These are phyloP conservation scores for Trachelus iudaicus DNA, from an alignment of 2,888 invertebrate species.

Conservation along the genomic window DNA sequence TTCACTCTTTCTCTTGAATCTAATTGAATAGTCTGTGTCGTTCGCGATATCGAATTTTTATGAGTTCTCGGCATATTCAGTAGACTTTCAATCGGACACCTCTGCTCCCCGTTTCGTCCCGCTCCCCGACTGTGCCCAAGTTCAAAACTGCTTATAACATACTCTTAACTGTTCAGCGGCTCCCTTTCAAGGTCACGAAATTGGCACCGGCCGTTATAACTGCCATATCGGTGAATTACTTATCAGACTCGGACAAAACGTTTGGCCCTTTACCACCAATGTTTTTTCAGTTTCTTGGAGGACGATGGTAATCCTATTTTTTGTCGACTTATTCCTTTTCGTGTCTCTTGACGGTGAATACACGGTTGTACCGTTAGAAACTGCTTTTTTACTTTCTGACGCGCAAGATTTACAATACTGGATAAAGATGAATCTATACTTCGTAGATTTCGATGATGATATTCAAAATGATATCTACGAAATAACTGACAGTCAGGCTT, in stretches of 20 bases:
- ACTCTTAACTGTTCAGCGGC: constrained; percentile 12
- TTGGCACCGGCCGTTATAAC: neutral
- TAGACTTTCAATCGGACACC: neutral
- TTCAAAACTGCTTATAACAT: constrained; percentile 13
- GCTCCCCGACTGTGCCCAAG: neutral
- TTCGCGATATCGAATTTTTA: neutral
- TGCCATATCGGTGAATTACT: constrained; percentile 5
- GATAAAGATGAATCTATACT: neutral
- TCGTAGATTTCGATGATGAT: neutral
- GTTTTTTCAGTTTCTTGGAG: neutral
- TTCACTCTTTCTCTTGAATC: neutral
- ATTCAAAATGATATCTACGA: neutral
- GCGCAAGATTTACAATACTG: neutral
- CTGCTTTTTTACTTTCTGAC: neutral
- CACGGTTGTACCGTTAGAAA: neutral
- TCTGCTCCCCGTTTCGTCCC: neutral
- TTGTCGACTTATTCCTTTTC: neutral
- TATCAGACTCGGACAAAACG: neutral
- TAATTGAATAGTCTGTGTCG: neutral
- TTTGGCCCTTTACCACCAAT: neutral
- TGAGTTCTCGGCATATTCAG: neutral
- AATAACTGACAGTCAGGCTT: neutral
- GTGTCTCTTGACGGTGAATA: neutral
- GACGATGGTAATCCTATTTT: neutral
- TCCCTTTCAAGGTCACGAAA: constrained; percentile 30